phyloP scores from a whole-genome alignment of 2,113 vertebrate species.

The Halichoeres trimaculatus region DNA sequence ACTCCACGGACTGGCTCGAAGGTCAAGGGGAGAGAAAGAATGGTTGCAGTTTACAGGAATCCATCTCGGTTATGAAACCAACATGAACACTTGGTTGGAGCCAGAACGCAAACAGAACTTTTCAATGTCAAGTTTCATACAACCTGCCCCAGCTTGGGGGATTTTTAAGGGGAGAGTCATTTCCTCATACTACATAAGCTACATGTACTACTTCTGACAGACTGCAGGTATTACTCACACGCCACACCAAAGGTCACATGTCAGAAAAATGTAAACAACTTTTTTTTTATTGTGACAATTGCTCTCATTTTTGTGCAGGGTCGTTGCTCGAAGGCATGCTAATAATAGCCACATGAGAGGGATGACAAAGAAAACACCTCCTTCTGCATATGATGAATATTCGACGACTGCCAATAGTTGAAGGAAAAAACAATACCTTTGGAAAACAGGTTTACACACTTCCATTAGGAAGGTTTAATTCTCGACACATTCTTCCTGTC shows the following conservation, averaged over 20 bases:
- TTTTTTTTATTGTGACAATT: constrained; percentile 3
- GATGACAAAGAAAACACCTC: constrained; percentile 4
- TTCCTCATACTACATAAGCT: constrained; percentile 22
- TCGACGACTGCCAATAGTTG: constrained; percentile 20
- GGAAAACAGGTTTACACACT: background rate
- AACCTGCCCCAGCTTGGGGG: constrained; percentile 1
- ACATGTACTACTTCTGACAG: constrained; percentile 18
- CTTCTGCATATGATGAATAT: constrained; percentile 19
- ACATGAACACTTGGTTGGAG: background rate
- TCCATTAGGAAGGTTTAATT: constrained; percentile 22
- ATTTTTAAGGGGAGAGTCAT: constrained; percentile 26
- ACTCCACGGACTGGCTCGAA: background rate
- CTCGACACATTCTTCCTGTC: background rate
- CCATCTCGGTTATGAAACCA: background rate
- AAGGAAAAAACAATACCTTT: constrained; percentile 15
- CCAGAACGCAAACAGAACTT: background rate
- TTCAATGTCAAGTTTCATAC: constrained; percentile 1
- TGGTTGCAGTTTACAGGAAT: background rate
- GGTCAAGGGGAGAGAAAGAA: background rate
- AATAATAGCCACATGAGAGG: constrained; percentile 12
- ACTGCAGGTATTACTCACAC: constrained; percentile 25
- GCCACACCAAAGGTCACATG: constrained; percentile 30
- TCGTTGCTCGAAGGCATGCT: background rate
- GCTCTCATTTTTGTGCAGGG: background rate
- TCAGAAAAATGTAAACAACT: constrained; percentile 3